Percentiles rank a stretch among this genome's conserved stretches.
Conservation (phyloP, 2,113 vertebrate species). For the Halichoeres trimaculatus region DNA sequence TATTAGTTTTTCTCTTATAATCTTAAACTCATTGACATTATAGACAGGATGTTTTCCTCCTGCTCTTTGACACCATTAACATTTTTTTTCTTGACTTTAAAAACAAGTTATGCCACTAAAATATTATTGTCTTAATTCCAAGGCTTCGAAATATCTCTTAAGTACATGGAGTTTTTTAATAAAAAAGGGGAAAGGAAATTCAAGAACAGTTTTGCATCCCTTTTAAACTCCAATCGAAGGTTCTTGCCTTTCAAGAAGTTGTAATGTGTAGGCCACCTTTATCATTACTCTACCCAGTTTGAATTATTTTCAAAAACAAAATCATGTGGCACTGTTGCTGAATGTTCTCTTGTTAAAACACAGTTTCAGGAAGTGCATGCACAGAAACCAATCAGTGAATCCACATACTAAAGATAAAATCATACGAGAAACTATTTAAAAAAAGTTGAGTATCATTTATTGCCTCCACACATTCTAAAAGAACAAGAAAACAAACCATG, state of each 20-base stretch:
- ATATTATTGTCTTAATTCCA: neutral
- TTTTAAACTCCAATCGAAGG: neutral
- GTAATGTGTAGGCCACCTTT: neutral
- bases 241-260: neutral
- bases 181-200: neutral
- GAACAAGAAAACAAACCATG: conserved; percentile 12
- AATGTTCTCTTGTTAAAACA: neutral
- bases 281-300: neutral
- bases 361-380: neutral
- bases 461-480: conserved; percentile 47
- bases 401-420: conserved; percentile 15
- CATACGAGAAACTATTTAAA: conserved; percentile 34
- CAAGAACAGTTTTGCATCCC: neutral
- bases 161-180: neutral
- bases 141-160: neutral
- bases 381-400: neutral
- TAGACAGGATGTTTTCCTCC: no score
- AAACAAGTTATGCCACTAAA: no score
- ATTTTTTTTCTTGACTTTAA: no score
- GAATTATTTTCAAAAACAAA: neutral
- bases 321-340: neutral
- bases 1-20: no score
- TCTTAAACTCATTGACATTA: no score
- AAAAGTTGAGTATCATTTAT: conserved; percentile 45
- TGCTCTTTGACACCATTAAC: no score